Evolutionary conservation across 2,113 vertebrate species (phyloP).

Genomic region (Microcebus ravelobensis): DNA sequence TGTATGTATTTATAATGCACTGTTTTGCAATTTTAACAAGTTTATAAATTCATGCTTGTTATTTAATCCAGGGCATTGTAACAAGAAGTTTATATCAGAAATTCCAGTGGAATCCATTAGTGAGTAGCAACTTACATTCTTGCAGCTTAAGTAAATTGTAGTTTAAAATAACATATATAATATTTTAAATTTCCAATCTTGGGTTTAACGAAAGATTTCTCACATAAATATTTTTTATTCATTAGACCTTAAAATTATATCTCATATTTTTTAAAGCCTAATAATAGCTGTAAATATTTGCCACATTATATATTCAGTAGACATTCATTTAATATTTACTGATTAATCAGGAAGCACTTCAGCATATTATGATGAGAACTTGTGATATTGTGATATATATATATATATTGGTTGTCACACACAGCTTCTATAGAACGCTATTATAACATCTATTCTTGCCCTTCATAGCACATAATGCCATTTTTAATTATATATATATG

Average conservation of each 20-base stretch:
- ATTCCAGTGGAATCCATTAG: conserved; percentile 27
- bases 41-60: conserved; percentile 78
- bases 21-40: conserved; percentile 75
- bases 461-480: neutral
- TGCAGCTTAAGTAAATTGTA: neutral
- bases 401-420: no score
- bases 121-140: neutral
- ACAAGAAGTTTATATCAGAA: conserved; percentile 55
- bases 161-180: conserved; percentile 4
- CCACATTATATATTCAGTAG: neutral
- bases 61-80: conserved; percentile 78
- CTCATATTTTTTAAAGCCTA: neutral
- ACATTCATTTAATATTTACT: neutral
- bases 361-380: neutral
- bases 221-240: neutral
- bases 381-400: neutral
- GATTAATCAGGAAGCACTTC: neutral
- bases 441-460: neutral
- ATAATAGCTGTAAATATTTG: neutral
- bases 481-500: neutral
- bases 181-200: conserved; percentile 37
- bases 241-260: neutral
- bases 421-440: neutral
- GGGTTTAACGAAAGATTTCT: neutral
- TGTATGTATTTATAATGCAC: conserved; percentile 80